Conservation (phyloP, 2,888 invertebrate species). For the Hirudinaria manillensis region DNA sequence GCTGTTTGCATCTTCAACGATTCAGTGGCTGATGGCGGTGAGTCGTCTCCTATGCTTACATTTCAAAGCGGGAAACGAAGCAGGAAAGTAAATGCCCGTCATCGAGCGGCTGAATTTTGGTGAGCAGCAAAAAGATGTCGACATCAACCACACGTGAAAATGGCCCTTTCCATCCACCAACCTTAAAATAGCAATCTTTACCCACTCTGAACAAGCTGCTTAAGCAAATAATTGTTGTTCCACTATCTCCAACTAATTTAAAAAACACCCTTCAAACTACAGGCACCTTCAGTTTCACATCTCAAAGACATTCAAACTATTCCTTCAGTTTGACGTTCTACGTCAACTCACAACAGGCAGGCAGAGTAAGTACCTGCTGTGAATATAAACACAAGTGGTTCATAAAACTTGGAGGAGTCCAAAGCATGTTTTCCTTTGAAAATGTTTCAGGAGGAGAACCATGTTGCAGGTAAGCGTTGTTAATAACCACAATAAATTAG, state of each 20-base stretch:
- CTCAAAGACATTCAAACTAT: conserved; percentile 53
- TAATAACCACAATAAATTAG: too few relatives aligned
- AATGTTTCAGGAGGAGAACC: conserved; percentile 45
- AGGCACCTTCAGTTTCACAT: conserved; percentile 53
- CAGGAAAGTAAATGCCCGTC: not conserved
- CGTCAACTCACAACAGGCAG: conserved; percentile 52
- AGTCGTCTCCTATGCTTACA: conserved; percentile 28
- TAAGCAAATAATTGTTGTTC: too few relatives aligned
- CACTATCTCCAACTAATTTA: too few relatives aligned
- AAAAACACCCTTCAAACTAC: conserved; percentile 15
- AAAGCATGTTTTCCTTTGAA: conserved; percentile 53
- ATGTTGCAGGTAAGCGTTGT: conserved; percentile 34
- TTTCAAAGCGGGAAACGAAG: not conserved
- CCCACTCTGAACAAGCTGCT: too few relatives aligned
- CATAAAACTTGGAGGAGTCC: conserved; percentile 51
- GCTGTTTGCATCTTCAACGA: conserved; percentile 52
- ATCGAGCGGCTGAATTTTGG: not conserved
- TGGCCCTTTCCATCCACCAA: too few relatives aligned
- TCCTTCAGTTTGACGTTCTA: conserved; percentile 55
- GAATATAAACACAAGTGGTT: conserved; percentile 53
- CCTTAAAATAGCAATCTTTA: too few relatives aligned
- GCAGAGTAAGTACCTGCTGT: conserved; percentile 53
- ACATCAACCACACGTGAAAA: too few relatives aligned
- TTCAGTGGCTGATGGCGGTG: conserved; percentile 43
- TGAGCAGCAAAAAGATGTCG: too few relatives aligned